These are phyloP conservation scores for Pogonomyrmex californicus DNA, from an alignment of 1,140 invertebrate genomes.

Conservation along the genomic window DNA sequence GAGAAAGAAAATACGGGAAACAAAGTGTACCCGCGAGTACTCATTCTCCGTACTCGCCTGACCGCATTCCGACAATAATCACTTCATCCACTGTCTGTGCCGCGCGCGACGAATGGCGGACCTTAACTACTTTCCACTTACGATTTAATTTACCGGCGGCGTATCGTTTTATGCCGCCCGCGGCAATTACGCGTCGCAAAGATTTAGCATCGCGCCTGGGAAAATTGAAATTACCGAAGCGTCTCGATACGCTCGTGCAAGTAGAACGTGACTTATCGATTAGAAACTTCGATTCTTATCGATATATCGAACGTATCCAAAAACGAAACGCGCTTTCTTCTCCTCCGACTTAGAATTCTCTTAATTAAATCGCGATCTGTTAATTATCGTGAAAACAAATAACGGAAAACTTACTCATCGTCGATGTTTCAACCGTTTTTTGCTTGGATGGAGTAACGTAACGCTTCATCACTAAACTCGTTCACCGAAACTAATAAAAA, in stretches of 20 bases:
- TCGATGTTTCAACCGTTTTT: background rate
- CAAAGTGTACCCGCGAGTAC: slow-evolving; percentile 55
- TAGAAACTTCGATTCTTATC: slow-evolving; percentile 45
- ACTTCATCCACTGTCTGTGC: slow-evolving; percentile 59
- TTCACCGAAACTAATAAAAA: slow-evolving; percentile 30
- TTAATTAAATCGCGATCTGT: slow-evolving; percentile 6
- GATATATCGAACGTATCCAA: background rate
- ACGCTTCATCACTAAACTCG: slow-evolving; percentile 18
- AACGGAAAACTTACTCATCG: background rate
- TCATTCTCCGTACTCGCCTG: slow-evolving; percentile 60
- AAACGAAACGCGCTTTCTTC: background rate
- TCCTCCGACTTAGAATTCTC: background rate
- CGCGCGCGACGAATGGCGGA: slow-evolving; percentile 50
- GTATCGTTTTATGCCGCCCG: slow-evolving; percentile 49
- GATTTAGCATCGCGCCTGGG: slow-evolving; percentile 58
- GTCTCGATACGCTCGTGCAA: slow-evolving; percentile 38
- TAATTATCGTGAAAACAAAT: slow-evolving; percentile 46
- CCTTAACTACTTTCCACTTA: slow-evolving; percentile 64
- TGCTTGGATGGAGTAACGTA: background rate
- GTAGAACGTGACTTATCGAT: slow-evolving; percentile 61
- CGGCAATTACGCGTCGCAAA: slow-evolving; percentile 53
- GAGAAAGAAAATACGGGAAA: slow-evolving; percentile 61
- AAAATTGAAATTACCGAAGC: slow-evolving; percentile 57
- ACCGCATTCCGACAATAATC: slow-evolving; percentile 65
- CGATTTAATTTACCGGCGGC: slow-evolving; percentile 60